Evolutionary conservation across 2,797 vertebrate species (phyloP), one percentile per base, ranked within the genome.

Genomic region (Bryconaethiops microstoma): DNA sequence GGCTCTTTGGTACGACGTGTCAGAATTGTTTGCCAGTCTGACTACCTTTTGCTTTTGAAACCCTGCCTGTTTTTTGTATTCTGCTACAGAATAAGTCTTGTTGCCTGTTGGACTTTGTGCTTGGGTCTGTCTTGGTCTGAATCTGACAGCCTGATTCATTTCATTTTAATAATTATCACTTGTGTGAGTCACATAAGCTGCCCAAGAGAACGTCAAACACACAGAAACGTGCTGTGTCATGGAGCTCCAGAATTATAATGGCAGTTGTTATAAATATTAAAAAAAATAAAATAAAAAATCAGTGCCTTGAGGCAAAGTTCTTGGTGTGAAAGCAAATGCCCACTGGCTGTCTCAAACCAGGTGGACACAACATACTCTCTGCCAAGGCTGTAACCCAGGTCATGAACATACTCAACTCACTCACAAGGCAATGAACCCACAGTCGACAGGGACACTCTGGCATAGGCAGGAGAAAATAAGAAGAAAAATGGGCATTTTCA

Each of bases 401-500:
- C 65, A 39, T 42, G 14, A 62, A 23, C 48, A 54, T 62, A 50
- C 62, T 40, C 55, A 1, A 9, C 52, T 70, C 25, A 2, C 12
- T 0, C 74, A 29, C 35, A 71, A 35, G 60, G 45, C 48, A 39
- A 79, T 45, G 50, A 80, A 74, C 60, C 74, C 71, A 42, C 19
- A 65, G 19, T 42, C 17, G 42, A n/a, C n/a, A 21, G 19, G 45
- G 21, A 54, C 16, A 54, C 21, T 7, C 45, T 60, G 13, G 16
- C 16, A 81, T 3, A 29, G 6, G 25, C 16, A 39, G n/a, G 69
- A 62, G 23, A 52, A 60, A 59, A 21, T 70, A 17, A 7, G 42
- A 76, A 63, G 60, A 70, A 81, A 80, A 76, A 81, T 40, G 63
- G 10, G 42, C 35, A 29, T 76, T 54, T 71, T 55, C 23, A 76